These are phyloP conservation scores for Acanthoscelides obtectus DNA, from an alignment of 2,888 invertebrate genomes.

Conservation along the genomic window DNA sequence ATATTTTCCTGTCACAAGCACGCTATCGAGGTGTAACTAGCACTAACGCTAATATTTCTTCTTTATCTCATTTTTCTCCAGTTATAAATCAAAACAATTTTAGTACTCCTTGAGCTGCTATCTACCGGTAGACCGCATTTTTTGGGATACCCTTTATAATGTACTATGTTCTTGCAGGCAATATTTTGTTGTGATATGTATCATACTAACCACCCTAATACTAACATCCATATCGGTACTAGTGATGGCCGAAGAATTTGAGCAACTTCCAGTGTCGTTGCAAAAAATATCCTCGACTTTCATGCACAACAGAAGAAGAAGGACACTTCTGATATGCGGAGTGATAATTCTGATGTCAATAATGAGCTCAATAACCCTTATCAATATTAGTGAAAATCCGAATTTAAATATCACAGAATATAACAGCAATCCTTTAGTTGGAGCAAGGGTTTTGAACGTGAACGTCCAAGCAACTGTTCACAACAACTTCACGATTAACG, in stretches of 20 bases:
- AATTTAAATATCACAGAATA: neutral
- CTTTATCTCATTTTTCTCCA: too few relatives aligned
- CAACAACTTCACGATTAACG: conserved; percentile 46
- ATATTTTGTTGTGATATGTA: conserved; percentile 54
- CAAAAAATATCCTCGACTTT: conserved; percentile 67
- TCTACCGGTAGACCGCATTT: too few relatives aligned
- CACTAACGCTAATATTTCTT: too few relatives aligned
- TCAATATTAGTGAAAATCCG: neutral
- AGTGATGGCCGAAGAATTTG: conserved; percentile 86
- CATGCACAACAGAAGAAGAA: conserved; percentile 65
- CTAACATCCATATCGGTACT: conserved; percentile 67
- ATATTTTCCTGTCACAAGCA: too few relatives aligned
- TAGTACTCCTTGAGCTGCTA: too few relatives aligned
- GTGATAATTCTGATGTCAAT: conserved; percentile 75
- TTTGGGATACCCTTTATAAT: neutral
- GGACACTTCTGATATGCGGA: conserved; percentile 76
- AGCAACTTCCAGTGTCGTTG: conserved; percentile 59
- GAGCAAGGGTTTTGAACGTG: conserved; percentile 38
- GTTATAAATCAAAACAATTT: too few relatives aligned
- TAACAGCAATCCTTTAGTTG: neutral
- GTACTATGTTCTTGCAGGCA: conserved; percentile 48
- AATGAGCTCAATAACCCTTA: conserved; percentile 49
- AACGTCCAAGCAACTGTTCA: conserved; percentile 48
- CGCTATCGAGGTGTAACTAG: too few relatives aligned
- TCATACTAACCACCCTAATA: conserved; percentile 64